These are phyloP conservation scores for Melanerpes aurifrons DNA, from an alignment of 2,113 vertebrate species.

Conservation along the genomic window DNA sequence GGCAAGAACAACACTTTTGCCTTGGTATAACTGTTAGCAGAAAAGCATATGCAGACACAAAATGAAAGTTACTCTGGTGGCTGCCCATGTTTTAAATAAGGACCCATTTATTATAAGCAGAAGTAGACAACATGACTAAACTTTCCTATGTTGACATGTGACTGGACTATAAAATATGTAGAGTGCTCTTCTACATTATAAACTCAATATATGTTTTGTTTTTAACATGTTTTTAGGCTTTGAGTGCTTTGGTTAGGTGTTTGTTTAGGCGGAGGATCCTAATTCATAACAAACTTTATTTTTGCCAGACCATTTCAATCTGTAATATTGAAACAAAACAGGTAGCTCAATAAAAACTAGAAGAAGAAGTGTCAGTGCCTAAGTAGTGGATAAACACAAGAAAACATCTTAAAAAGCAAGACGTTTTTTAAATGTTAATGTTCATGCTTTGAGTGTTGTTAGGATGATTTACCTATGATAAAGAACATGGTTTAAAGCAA, in stretches of 20 bases:
- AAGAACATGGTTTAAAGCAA: not conserved
- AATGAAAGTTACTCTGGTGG: not conserved
- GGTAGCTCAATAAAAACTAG: not conserved
- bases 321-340: not conserved
- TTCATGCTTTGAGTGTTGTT: not conserved
- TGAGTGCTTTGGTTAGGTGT: not conserved
- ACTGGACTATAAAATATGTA: not conserved
- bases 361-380: not conserved
- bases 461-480: not conserved
- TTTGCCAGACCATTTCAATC: not conserved
- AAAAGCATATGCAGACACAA: not conserved
- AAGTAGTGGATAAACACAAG: not conserved
- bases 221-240: not conserved
- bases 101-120: not conserved
- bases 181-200: not conserved
- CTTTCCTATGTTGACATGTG: not conserved
- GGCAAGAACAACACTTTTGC: not conserved
- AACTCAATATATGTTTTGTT: not conserved
- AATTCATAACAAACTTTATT: not conserved
- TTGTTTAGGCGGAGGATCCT: accelerated
- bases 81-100: not conserved
- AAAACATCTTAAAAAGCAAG: not conserved
- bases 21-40: not conserved
- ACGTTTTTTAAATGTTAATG: not conserved
- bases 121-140: not conserved